phyloP scores from a whole-genome alignment of 2,113 vertebrate genomes.

The Bos indicus region DNA sequence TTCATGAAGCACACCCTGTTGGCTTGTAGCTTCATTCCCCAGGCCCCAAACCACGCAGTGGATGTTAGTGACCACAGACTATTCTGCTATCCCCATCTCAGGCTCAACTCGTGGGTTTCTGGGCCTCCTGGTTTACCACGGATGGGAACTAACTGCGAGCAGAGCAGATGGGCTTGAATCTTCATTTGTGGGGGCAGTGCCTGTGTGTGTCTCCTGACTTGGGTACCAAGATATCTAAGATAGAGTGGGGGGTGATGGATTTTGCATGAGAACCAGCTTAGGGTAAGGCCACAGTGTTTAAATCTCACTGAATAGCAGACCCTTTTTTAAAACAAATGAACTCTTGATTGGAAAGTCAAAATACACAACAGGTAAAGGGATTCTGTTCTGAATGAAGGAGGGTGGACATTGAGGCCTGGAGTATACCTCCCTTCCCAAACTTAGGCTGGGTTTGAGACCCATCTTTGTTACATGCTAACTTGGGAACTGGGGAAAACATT shows the following conservation, averaged over 20 bases:
- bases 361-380: neutral
- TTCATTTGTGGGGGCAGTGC: neutral
- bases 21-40: neutral
- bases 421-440: neutral
- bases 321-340: neutral
- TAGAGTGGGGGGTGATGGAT: neutral
- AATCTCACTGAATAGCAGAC: neutral
- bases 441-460: neutral
- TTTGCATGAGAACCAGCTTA: neutral
- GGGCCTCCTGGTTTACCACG: neutral
- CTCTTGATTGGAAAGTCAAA: neutral
- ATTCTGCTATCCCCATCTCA: neutral
- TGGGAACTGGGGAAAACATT: neutral
- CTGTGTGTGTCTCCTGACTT: accelerated
- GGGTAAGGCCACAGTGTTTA: neutral
- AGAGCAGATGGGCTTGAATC: neutral
- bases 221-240: neutral
- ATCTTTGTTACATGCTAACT: neutral
- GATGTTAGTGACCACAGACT: neutral
- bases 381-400: neutral
- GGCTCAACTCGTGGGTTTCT: accelerated
- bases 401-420: neutral
- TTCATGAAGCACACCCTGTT: neutral
- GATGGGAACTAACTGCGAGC: neutral
- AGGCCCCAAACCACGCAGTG: neutral